Base-by-base conservation (phyloP, 2,797 vertebrate species). In the Harpagifer antarcticus region DNA sequence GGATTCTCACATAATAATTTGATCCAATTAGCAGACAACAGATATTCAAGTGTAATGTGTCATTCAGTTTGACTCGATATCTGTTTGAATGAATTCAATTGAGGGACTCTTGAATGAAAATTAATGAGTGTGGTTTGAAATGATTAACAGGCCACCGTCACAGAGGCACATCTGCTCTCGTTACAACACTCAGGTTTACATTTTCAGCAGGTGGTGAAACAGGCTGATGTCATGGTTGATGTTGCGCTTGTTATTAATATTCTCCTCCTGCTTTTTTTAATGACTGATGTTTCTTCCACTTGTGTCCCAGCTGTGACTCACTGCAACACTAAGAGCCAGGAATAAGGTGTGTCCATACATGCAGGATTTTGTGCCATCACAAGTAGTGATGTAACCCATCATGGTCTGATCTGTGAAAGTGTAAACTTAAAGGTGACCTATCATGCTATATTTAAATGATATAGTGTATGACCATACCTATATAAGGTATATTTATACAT, bases 211-310 rank as follows among this genome's bases (percentile, higher is more conserved):
- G 56, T 72, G 74, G 52, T 66, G 60, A 45, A 57, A 31, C 66
- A 20, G 20, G 12, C 23, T n/a, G 50, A 1, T 50, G 64, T 16
- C 14, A 0, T 9, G 27, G 61, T 37, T 52, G 65, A 19, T 66
- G 67, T 49, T 8, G 48, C 13, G 4, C 54, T 68, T 63, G 19
- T 52, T 83, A 61, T 79, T 83, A 73, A 61, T 69, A 44, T 37
- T 15, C 49, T 45, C 16, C 20, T 45, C 68, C 54, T 65, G 59
- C 20, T 56, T 49, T 67, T 20, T 58, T 54, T 17, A 33, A 40
- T 69, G 33, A 9, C 33, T 37, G 33, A 37, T 27, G 27, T 27
- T 27, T 27, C 27, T 4, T 27, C 27, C 27, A 4, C 27, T 27
- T 27, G 27, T 27, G 27, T 5, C 27, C 27, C 27, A 27, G 27